Evolutionary conservation across 2,888 invertebrate species (phyloP).

Genomic region (Ochropacha duplaris): DNA sequence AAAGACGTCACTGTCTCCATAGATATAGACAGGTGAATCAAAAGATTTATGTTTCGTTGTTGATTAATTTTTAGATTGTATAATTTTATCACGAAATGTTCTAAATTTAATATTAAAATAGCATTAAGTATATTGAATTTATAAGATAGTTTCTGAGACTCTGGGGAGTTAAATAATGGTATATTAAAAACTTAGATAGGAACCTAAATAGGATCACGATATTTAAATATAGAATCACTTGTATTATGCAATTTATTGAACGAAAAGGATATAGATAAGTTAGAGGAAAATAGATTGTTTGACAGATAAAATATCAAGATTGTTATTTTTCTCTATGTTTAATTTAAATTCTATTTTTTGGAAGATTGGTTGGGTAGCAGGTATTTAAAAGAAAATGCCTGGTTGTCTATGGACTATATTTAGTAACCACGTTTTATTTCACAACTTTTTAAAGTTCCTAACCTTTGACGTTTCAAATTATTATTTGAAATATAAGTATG

Average conservation of each 20-base stretch:
- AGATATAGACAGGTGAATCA: not conserved
- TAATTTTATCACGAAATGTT: not conserved
- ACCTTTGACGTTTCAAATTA: constrained; percentile 4
- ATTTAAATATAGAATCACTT: not conserved
- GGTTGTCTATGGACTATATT: too few relatives aligned
- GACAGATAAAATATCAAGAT: not conserved
- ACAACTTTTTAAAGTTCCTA: constrained; percentile 3
- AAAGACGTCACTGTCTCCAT: not conserved
- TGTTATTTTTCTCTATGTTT: not conserved
- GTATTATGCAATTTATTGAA: not conserved
- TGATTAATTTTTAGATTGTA: not conserved
- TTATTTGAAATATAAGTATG: constrained; percentile 5
- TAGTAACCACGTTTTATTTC: not conserved
- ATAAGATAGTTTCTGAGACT: not conserved
- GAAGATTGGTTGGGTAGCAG: too few relatives aligned
- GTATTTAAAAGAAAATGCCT: too few relatives aligned
- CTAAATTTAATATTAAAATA: constrained; percentile 1
- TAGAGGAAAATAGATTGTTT: not conserved
- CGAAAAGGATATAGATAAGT: not conserved
- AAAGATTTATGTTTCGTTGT: not conserved
- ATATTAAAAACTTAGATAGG: not conserved
- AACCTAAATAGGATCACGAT: not conserved
- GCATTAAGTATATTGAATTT: not conserved
- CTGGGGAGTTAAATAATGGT: not conserved
- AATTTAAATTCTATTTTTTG: not conserved